A percentile compares a stretch with the other conserved stretches of the same genome.
Evolutionary conservation across 2,888 invertebrate genomes (phyloP).

Genomic region (Sepioteuthis lessoniana): DNA sequence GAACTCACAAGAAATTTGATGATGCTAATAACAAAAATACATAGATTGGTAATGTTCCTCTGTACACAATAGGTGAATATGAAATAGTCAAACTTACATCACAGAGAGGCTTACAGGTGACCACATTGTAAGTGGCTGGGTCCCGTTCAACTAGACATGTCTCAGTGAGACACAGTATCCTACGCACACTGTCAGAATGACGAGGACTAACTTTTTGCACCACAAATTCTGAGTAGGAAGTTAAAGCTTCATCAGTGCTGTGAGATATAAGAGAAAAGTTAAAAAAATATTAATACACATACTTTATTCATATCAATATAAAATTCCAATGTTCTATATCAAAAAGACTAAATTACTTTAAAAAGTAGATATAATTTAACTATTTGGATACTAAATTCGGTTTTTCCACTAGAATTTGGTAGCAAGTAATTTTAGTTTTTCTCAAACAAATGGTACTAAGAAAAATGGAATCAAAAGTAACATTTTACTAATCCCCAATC

Average conservation of each 20-base stretch:
- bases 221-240: conserved; percentile 95
- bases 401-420: not conserved
- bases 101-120: conserved; percentile 82
- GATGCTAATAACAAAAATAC: no score
- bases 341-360: not conserved
- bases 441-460: no score
- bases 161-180: conserved; percentile 95
- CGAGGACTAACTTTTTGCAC: conserved; percentile 89
- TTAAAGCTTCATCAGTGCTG: conserved; percentile 95
- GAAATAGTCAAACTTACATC: conserved; percentile 75
- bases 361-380: not conserved
- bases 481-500: no score
- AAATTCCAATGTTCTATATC: not conserved
- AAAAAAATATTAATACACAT: not conserved
- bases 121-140: conserved; percentile 94
- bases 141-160: conserved; percentile 96
- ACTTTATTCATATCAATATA: not conserved
- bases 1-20: no score
- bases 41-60: no score
- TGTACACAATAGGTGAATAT: not conserved
- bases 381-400: not conserved
- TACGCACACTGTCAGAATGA: conserved; percentile 83
- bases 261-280: conserved; percentile 65
- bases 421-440: no score
- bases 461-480: no score